Conservation (phyloP, 2,888 invertebrate species). For the Orthosia cruda region DNA sequence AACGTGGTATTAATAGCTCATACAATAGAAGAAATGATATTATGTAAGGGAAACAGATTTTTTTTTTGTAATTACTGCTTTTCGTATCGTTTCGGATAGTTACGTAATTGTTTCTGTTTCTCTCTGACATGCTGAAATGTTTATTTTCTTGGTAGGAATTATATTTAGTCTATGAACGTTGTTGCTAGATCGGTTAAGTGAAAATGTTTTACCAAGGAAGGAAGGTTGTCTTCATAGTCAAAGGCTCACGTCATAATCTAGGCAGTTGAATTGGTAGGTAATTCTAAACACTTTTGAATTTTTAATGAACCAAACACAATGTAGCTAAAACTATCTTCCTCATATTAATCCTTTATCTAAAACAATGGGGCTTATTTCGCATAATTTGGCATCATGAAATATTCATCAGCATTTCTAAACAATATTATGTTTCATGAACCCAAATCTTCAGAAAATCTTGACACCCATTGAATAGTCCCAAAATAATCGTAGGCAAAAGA, state of each 20-base stretch:
- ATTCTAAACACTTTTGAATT: conserved; percentile 28
- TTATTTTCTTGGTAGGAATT: conserved; percentile 27
- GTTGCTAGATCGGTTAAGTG: neutral
- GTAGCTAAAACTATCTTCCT: conserved; percentile 10
- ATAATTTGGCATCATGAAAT: conserved; percentile 46
- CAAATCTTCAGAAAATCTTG: conserved; percentile 28
- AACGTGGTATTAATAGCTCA: conserved; percentile 31
- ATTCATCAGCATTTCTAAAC: conserved; percentile 47
- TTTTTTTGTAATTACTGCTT: conserved; percentile 45
- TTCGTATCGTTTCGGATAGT: conserved; percentile 21
- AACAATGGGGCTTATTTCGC: conserved; percentile 36
- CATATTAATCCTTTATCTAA: neutral
- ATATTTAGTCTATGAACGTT: neutral
- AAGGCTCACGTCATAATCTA: conserved; percentile 15
- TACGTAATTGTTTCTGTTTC: conserved; percentile 52
- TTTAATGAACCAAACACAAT: conserved; percentile 20
- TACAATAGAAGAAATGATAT: conserved; percentile 34
- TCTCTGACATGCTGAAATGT: conserved; percentile 18
- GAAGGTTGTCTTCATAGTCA: neutral
- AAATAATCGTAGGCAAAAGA: conserved; percentile 70
- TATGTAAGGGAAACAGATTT: conserved; percentile 27
- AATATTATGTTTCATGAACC: conserved; percentile 23
- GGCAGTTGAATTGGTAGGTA: neutral
- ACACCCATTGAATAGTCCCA: conserved; percentile 44
- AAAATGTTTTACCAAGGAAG: neutral